Base-by-base conservation (phyloP, 2,888 invertebrate genomes). In the Galerucella pusilla region DNA sequence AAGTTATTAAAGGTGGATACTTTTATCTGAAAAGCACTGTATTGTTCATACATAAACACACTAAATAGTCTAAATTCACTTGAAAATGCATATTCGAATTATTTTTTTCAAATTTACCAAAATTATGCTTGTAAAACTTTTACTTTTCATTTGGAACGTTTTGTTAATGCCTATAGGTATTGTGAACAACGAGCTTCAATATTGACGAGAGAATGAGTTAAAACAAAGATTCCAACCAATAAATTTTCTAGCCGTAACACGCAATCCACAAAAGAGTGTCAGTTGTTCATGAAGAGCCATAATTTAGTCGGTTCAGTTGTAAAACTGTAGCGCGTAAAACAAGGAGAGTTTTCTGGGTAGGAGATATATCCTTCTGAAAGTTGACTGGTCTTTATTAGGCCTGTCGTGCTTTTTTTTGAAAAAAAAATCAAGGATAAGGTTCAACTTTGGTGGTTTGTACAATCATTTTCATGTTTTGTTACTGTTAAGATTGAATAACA, bases 271-370 rank as follows among this genome's bases (percentile, higher is more conserved):
- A 72, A 71, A 74, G 77, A 68, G 78, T 77, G 81, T 80, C 80
- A 75, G 78, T 77, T 42, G 28, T n/a, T 80, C 75, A 74, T 80
- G 79, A 78, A 78, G 82, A 80, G 82, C 82, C 80, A 84, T 84
- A 84, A 84, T 82, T 84, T 84, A 84, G 81, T 73, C 64, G 45
- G 46, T 46, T 42, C 46, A 45, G 77, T 52, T 64, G 79, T 78
- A 82, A 82, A 80, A 80, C 74, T 80, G 77, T 73, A 75, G 74
- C 77, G 75, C 52, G 68, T 72, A 73, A 78, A 75, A 78, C 78
- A 75, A 76, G 77, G 73, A 79, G 76, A 80, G 80, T 78, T 82
- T 81, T 81, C 75, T 73, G 78, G 80, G 81, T 79, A 81, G 82
- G 80, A 81, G 82, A 81, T 80, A 80, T 78, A 75, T 80, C 78